Evolutionary conservation across 2,113 vertebrate genomes (phyloP).

Genomic region (Rhagologus leucostigma): DNA sequence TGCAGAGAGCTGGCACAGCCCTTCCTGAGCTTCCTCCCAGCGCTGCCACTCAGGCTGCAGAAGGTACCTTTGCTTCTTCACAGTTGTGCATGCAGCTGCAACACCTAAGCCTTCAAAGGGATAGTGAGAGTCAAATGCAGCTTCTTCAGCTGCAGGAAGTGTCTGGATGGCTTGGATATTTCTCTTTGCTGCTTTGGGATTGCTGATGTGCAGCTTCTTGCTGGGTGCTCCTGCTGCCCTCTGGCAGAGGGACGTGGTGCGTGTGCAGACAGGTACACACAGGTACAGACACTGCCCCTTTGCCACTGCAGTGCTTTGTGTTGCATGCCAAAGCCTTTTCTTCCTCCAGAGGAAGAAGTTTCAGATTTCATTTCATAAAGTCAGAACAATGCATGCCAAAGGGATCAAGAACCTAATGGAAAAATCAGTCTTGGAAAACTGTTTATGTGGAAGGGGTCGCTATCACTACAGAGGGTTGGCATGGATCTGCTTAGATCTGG

Average conservation of each 20-base stretch:
- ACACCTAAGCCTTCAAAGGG: background rate
- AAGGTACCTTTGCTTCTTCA: background rate
- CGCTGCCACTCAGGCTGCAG: background rate
- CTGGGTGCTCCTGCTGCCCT: background rate
- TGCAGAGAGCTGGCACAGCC: background rate
- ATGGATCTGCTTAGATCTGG: background rate
- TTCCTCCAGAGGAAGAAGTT: background rate
- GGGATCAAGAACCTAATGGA: background rate
- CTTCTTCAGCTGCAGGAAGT: background rate
- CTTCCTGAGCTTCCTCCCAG: background rate
- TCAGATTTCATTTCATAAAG: background rate
- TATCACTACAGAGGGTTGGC: background rate
- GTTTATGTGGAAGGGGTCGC: background rate
- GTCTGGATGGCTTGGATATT: background rate
- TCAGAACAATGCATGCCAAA: background rate
- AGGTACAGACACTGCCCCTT: accelerated
- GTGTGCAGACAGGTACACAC: accelerated
- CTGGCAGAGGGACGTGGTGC: background rate
- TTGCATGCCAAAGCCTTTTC: background rate
- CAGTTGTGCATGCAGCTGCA: background rate
- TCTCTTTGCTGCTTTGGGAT: background rate
- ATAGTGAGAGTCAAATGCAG: background rate
- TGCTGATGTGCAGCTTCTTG: background rate
- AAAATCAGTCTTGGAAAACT: background rate
- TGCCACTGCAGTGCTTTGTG: background rate